These are phyloP conservation scores for Vannuccia rotundouncinata DNA, from an alignment of 2,888 invertebrate species.

Conservation along the genomic window DNA sequence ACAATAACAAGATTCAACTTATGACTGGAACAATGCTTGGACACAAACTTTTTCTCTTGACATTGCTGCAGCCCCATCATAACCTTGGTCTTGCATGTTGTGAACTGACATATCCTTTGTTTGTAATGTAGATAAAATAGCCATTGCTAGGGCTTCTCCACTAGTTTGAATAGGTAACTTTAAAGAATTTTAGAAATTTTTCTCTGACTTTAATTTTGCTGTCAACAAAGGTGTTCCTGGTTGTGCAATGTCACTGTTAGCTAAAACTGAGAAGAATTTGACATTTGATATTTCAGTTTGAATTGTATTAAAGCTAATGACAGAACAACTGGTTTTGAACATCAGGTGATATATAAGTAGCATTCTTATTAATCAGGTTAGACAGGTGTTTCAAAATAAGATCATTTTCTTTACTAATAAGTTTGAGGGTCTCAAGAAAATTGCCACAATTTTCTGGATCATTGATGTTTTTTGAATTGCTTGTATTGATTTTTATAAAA, in stretches of 20 bases:
- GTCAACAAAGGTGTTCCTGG: background rate
- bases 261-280: too few species aligned
- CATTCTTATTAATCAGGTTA: too few species aligned
- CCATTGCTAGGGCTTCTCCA: too few species aligned
- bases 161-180: too few species aligned
- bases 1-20: too few species aligned
- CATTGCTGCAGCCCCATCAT: background rate
- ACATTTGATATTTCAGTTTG: too few species aligned
- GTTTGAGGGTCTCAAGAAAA: background rate
- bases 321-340: too few species aligned
- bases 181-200: background rate
- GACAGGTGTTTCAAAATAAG: too few species aligned
- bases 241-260: too few species aligned
- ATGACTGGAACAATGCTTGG: background rate
- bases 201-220: background rate
- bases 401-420: background rate
- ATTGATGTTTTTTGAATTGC: background rate
- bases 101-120: background rate
- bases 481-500: background rate
- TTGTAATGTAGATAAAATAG: background rate
- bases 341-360: too few species aligned
- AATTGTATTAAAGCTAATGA: too few species aligned
- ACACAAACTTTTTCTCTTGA: background rate
- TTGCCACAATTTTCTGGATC: background rate
- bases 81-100: background rate